Conservation (phyloP, 2,113 vertebrate genomes). For the Diadophis punctatus region DNA sequence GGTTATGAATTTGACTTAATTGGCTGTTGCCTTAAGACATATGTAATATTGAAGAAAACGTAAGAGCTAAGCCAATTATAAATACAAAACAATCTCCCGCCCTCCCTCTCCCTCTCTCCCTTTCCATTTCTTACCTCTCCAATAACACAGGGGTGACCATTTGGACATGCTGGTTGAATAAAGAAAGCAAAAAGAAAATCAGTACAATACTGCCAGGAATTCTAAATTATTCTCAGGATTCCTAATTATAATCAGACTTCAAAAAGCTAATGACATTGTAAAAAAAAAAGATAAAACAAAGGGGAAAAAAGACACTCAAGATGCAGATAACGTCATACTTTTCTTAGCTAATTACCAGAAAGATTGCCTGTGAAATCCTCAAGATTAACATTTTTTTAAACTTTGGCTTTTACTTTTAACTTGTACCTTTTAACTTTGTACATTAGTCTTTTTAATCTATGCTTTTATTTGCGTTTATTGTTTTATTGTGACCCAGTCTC, state of each 20-base stretch:
- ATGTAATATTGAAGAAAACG: not conserved
- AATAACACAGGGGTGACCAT: slow-evolving; percentile 82
- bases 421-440: not conserved
- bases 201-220: not conserved
- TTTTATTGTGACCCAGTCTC: not conserved
- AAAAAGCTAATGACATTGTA: not conserved
- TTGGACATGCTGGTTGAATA: slow-evolving; percentile 75
- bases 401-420: not conserved
- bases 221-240: not conserved
- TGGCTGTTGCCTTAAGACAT: not conserved
- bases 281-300: not conserved
- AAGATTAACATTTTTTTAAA: not conserved
- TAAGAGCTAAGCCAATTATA: not conserved
- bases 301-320: not conserved
- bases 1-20: not conserved
- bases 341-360: not conserved
- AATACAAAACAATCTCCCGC: not conserved
- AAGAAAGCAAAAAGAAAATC: slow-evolving; percentile 28
- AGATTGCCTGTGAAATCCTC: not conserved
- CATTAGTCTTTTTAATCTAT: not conserved
- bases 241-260: too few species aligned
- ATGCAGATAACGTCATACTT: too few species aligned
- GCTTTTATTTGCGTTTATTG: not conserved
- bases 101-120: not conserved
- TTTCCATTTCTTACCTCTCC: slow-evolving; percentile 80